Evolutionary conservation across 2,113 vertebrate species (phyloP).

Genomic region (Silurus meridionalis): DNA sequence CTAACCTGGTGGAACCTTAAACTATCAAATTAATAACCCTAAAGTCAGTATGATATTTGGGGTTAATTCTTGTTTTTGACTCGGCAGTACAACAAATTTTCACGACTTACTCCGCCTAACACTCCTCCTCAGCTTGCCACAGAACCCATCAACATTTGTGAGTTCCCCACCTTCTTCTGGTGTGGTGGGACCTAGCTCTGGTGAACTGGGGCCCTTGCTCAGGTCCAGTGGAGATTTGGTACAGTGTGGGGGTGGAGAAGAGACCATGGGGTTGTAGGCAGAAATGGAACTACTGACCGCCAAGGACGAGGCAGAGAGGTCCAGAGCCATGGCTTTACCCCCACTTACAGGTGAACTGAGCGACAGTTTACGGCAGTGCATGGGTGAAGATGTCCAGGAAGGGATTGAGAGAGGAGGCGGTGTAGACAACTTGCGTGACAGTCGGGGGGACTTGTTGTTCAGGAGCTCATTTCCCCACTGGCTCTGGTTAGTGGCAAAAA

Average conservation of each 20-base stretch:
- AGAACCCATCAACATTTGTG: slow-evolving; percentile 81
- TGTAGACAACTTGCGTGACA: slow-evolving; percentile 92
- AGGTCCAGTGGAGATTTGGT: slow-evolving; percentile 83
- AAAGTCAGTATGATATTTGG: not conserved
- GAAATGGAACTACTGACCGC: slow-evolving; percentile 82
- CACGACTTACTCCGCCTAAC: slow-evolving; percentile 80
- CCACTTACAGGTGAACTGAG: slow-evolving; percentile 82
- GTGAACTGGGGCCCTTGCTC: slow-evolving; percentile 81
- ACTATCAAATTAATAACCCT: not conserved
- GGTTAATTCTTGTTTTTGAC: not conserved
- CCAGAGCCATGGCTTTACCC: slow-evolving; percentile 75
- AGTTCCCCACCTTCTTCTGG: slow-evolving; percentile 80
- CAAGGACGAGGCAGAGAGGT: slow-evolving; percentile 76
- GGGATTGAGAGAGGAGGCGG: slow-evolving; percentile 84
- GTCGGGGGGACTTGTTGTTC: slow-evolving; percentile 85
- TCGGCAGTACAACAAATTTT: not conserved
- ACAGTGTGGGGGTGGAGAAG: slow-evolving; percentile 65
- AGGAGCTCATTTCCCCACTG: slow-evolving; percentile 79
- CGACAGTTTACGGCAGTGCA: slow-evolving; percentile 87
- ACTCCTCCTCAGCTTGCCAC: slow-evolving; percentile 86
- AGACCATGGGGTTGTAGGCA: slow-evolving; percentile 67
- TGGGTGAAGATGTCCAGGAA: slow-evolving; percentile 87
- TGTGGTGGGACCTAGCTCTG: slow-evolving; percentile 78
- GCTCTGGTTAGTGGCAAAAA: slow-evolving; percentile 89
- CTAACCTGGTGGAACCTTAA: not conserved